Evolutionary conservation across 1,140 invertebrate species (phyloP).

Genomic region (Ceratitis capitata): DNA sequence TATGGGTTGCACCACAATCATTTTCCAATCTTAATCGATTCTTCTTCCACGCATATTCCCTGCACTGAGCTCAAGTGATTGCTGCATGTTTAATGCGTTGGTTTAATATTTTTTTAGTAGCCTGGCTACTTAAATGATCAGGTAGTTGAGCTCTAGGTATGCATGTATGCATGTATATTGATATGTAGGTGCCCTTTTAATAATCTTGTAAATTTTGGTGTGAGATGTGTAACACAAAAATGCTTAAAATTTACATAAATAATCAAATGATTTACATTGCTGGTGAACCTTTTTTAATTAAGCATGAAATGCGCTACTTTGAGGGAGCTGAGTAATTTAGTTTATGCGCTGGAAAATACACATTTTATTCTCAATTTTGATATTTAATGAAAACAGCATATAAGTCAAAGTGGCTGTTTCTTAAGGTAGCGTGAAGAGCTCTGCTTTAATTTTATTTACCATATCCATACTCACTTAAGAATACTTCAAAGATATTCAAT

Average conservation of each 20-base stretch:
- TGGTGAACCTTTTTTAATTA: background rate
- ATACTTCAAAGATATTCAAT: no score
- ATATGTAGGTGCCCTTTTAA: background rate
- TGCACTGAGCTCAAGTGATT: background rate
- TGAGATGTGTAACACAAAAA: slow-evolving; percentile 10
- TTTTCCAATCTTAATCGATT: background rate
- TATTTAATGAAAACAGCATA: no score
- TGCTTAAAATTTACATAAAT: slow-evolving; percentile 1
- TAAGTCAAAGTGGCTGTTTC: no score
- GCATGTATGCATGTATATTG: no score
- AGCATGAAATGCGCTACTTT: background rate
- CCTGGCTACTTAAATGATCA: background rate
- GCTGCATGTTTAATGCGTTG: background rate
- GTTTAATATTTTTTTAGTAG: background rate
- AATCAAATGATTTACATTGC: background rate
- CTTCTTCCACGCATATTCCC: background rate
- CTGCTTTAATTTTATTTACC: background rate
- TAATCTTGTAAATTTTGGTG: slow-evolving; percentile 14
- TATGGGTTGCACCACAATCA: background rate
- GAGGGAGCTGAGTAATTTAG: background rate
- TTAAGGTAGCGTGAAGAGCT: background rate
- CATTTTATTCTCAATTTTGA: no score
- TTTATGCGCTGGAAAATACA: background rate
- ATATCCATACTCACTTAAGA: background rate
- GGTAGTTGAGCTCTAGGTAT: background rate